Percentiles rank a stretch among this genome's conserved stretches.
phyloP scores from a whole-genome alignment of 2,797 vertebrate genomes.

The Tapera naevia region DNA sequence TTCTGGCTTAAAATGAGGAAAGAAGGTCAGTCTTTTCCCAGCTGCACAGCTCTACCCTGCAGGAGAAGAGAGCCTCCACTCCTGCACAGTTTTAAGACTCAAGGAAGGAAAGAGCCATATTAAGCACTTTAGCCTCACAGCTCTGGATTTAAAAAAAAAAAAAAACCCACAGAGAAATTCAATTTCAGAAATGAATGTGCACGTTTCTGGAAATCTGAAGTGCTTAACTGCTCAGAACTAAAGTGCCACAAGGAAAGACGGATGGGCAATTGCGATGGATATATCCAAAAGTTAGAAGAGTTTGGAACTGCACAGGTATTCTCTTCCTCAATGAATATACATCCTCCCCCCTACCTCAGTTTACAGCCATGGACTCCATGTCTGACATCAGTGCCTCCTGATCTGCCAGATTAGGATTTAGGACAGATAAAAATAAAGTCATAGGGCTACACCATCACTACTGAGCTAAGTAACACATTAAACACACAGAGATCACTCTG shows the following conservation, averaged over 20 bases:
- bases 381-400: background rate
- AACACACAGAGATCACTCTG: background rate
- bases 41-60: background rate
- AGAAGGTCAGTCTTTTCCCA: background rate
- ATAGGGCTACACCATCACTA: background rate
- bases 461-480: background rate
- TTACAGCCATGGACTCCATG: background rate
- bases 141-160: slow-evolving; percentile 4
- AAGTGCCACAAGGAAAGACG: background rate
- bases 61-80: background rate
- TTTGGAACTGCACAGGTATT: background rate
- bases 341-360: background rate
- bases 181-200: background rate
- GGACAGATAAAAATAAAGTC: background rate
- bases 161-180: background rate
- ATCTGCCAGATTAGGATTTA: background rate
- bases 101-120: background rate
- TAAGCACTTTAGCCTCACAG: background rate
- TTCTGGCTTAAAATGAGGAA: background rate
- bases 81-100: background rate
- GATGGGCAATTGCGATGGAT: background rate
- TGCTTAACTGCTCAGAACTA: background rate
- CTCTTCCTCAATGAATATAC: background rate
- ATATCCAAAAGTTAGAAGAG: background rate
- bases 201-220: background rate